Evolutionary conservation across 2,113 vertebrate genomes (phyloP).

Genomic region (Acrocephalus arundinaceus): DNA sequence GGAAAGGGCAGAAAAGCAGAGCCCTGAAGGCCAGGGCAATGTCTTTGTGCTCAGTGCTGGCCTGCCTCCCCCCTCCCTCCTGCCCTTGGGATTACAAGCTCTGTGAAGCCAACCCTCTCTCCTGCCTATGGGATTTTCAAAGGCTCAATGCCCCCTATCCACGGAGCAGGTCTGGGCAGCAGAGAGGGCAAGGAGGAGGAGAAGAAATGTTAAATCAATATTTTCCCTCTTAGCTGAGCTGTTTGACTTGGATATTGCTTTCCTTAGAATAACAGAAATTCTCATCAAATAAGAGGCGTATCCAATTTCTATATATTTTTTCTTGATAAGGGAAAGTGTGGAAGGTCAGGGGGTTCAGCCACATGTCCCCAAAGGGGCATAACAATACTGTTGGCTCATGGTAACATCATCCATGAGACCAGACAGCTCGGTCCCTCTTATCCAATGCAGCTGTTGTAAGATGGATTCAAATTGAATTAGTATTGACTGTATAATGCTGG

Average conservation of each 20-base stretch:
- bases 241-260: constrained; percentile 49
- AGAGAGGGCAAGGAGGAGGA: not conserved
- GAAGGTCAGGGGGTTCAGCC: constrained; percentile 27
- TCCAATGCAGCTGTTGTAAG: constrained; percentile 55
- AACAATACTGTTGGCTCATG: constrained; percentile 55
- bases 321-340: constrained; percentile 26
- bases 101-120: not conserved
- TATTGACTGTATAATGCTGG: constrained; percentile 54
- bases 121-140: not conserved
- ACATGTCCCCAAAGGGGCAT: constrained; percentile 31
- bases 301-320: constrained; percentile 51
- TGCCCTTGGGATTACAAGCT: not conserved
- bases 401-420: constrained; percentile 37
- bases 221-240: constrained; percentile 46
- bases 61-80: not conserved
- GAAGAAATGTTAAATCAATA: constrained; percentile 43
- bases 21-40: not conserved
- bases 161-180: not conserved
- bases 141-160: not conserved
- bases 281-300: constrained; percentile 19
- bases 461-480: constrained; percentile 61
- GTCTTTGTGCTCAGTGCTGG: not conserved
- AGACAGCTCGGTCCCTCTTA: constrained; percentile 47
- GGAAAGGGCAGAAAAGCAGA: not conserved
- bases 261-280: constrained; percentile 42